phyloP scores from a whole-genome alignment of 2,797 vertebrate species.

The Poecilia wingei region DNA sequence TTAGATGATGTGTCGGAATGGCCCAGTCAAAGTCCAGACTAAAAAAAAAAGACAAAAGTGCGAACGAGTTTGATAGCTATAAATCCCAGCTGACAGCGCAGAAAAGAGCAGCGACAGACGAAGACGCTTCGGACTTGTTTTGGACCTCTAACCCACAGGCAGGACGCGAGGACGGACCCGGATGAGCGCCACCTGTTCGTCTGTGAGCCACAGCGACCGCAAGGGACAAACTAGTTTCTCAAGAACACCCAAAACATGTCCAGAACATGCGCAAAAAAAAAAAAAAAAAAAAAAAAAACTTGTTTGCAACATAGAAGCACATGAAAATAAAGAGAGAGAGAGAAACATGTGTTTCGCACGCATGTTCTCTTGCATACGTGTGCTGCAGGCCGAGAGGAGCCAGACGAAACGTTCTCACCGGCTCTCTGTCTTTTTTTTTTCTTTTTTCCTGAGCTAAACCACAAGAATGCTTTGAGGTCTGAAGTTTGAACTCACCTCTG shows the following conservation, averaged over 20 bases:
- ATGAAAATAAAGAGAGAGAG: background rate
- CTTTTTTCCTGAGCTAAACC: constrained; percentile 18
- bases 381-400: background rate
- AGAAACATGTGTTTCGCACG: background rate
- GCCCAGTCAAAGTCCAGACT: background rate
- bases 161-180: constrained; percentile 20
- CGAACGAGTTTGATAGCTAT: background rate
- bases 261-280: background rate
- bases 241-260: background rate
- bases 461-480: constrained; percentile 36
- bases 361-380: background rate
- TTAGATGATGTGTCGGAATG: background rate
- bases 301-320: background rate
- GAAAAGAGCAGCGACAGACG: background rate
- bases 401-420: background rate
- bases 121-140: constrained; percentile 27
- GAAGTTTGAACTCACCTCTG: constrained; percentile 16
- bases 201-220: constrained; percentile 1
- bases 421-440: constrained; percentile 16
- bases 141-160: constrained; percentile 10
- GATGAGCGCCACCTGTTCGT: constrained; percentile 1
- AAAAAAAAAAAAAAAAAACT: background rate
- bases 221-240: constrained; percentile 13
- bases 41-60: background rate
- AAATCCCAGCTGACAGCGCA: background rate